Evolutionary conservation across 1,140 invertebrate genomes (phyloP).

Genomic region (Drosophila pseudoananassae): DNA sequence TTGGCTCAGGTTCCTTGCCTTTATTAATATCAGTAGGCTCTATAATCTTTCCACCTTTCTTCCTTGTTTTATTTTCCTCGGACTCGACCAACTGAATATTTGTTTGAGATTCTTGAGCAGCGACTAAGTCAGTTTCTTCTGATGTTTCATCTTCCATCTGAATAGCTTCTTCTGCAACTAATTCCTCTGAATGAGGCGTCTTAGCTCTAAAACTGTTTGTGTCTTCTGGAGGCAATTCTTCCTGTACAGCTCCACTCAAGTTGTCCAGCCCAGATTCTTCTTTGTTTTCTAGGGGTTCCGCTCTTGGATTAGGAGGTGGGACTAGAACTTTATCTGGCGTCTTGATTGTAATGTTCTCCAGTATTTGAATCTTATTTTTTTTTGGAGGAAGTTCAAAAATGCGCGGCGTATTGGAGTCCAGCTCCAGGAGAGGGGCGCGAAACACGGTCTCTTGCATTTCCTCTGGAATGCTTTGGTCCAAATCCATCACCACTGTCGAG

Average conservation of each 20-base stretch:
- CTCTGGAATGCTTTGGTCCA: background rate
- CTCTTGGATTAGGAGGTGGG: background rate
- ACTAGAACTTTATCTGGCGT: background rate
- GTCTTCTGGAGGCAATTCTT: background rate
- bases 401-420: conserved; percentile 23
- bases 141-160: background rate
- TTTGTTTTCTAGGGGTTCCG: background rate
- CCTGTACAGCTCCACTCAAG: background rate
- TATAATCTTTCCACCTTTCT: background rate
- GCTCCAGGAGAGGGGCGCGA: conserved; percentile 34
- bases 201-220: background rate
- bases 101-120: background rate
- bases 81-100: background rate
- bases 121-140: background rate
- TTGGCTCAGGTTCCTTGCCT: background rate
- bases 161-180: background rate
- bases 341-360: conserved; percentile 51
- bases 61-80: background rate
- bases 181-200: background rate
- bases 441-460: conserved; percentile 20
- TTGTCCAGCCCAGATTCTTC: background rate
- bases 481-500: background rate
- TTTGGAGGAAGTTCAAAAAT: conserved; percentile 27
- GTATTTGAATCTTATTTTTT: conserved; percentile 24
- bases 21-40: background rate